Base-by-base conservation (phyloP, 2,797 vertebrate species). In the Valencia hispanica region DNA sequence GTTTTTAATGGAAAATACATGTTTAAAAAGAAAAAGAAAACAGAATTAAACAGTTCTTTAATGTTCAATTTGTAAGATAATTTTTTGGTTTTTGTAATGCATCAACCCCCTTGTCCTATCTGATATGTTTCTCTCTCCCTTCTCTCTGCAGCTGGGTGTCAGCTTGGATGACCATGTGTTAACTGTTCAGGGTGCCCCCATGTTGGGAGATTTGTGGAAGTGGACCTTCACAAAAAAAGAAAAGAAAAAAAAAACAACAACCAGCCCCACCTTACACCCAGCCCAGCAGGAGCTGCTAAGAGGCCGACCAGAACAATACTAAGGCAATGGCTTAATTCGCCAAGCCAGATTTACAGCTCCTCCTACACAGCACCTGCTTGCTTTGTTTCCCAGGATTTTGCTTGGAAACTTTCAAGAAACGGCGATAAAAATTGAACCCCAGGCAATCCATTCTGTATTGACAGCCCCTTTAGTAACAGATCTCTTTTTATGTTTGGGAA, bases 271-370 rank as follows among this genome's bases (percentile, higher is more conserved):
- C 77, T 43, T 71, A 82, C 86, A 74, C 68, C 87, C 81, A 53
- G 80, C 82, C 51, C 89, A 88, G 88, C 84, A 84, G 88, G 90
- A 88, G 87, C 81, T 74, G 84, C 90, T 73, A 79, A 90, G 90
- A 85, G 92, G 86, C 81, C 89, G 73, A 66, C 48, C 87, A 74
- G 90, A 91, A 94, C 93, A 94, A 94, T 93, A 81, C 87, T 76
- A 55, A 81, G 75, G 88, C 90, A 92, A 93, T 92, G 91, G 91
- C 91, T 94, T 91, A 85, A 94, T 92, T 92, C 81, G 63, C 84
- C 86, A 81, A 90, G 86, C 83, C 88, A 89, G 92, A 94, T 94
- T 93, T 93, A 94, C 89, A 83, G 91, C 91, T 83, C 90, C 86
- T 91, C 89, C 91, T 88, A 84, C 86, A 72, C 90, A 92, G 90